Conservation (phyloP, 2,113 vertebrate genomes). For the Globicephala melas region DNA sequence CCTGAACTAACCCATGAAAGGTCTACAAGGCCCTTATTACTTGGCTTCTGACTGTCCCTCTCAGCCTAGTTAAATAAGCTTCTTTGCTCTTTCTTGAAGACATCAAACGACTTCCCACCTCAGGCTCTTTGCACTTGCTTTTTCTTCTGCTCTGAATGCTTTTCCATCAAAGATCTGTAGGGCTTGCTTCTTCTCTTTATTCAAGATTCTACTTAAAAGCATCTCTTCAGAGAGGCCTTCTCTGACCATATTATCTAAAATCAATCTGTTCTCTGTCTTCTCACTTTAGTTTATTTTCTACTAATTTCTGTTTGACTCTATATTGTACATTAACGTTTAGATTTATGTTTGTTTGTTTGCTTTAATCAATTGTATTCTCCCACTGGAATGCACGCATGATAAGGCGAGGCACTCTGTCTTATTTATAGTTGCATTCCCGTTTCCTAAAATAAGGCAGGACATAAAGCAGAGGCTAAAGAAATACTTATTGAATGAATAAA, state of each 20-base stretch:
- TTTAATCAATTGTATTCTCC: neutral
- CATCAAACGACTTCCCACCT: neutral
- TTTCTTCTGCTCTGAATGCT: neutral
- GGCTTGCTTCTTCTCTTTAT: neutral
- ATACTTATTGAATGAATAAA: neutral
- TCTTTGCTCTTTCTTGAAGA: neutral
- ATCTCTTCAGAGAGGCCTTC: neutral
- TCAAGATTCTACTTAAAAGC: neutral
- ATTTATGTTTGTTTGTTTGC: neutral
- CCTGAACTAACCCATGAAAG: neutral
- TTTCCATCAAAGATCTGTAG: neutral
- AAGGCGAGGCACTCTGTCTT: neutral
- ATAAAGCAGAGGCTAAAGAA: neutral
- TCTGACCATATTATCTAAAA: neutral
- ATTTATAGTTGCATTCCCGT: neutral
- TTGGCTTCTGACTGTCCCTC: neutral
- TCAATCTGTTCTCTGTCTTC: neutral
- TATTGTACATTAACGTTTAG: neutral
- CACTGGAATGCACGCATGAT: neutral
- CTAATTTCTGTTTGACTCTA: neutral
- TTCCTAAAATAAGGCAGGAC: neutral
- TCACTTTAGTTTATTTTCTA: constrained; percentile 19
- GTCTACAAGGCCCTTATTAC: neutral
- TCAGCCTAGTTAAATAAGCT: neutral
- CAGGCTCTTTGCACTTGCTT: neutral